Conservation (phyloP, 2,888 invertebrate species). For the Eristalinus aeneus region DNA sequence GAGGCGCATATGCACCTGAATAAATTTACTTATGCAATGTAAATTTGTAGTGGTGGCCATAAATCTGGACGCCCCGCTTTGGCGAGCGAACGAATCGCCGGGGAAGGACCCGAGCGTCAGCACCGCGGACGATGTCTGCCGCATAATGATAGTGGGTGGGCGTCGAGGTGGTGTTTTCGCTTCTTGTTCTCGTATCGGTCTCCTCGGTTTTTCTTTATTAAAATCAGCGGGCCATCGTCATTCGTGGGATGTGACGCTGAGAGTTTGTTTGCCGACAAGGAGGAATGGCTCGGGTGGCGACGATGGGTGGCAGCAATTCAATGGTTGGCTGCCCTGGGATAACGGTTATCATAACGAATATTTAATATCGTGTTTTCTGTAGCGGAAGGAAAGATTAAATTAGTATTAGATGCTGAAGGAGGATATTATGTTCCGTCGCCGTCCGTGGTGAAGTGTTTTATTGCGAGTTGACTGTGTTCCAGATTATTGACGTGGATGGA, state of each 20-base stretch:
- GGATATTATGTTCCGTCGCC: conserved; percentile 32
- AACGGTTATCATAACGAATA: conserved; percentile 65
- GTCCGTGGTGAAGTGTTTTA: conserved; percentile 44
- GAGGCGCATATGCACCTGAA: conserved; percentile 53
- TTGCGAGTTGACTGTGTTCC: not conserved
- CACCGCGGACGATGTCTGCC: not conserved
- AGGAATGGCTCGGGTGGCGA: not conserved
- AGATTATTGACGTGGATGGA: not conserved
- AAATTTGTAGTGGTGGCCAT: conserved; percentile 59
- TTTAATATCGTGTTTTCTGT: conserved; percentile 64
- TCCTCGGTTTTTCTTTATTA: conserved; percentile 31
- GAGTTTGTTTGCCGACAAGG: not conserved
- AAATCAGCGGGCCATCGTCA: conserved; percentile 21
- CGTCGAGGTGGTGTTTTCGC: not conserved
- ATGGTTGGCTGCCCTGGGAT: conserved; percentile 52
- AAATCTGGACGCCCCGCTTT: conserved; percentile 42
- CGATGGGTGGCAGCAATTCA: conserved; percentile 24
- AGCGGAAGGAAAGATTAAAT: conserved; percentile 68
- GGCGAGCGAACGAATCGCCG: not conserved
- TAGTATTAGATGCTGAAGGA: conserved; percentile 46
- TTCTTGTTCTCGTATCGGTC: not conserved
- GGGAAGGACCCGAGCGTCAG: not conserved
- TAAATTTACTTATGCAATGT: conserved; percentile 58
- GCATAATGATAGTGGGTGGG: conserved; percentile 20
- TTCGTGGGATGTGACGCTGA: not conserved